phyloP scores from a whole-genome alignment of 1,140 invertebrate genomes.

The Vanessa tameamea region DNA sequence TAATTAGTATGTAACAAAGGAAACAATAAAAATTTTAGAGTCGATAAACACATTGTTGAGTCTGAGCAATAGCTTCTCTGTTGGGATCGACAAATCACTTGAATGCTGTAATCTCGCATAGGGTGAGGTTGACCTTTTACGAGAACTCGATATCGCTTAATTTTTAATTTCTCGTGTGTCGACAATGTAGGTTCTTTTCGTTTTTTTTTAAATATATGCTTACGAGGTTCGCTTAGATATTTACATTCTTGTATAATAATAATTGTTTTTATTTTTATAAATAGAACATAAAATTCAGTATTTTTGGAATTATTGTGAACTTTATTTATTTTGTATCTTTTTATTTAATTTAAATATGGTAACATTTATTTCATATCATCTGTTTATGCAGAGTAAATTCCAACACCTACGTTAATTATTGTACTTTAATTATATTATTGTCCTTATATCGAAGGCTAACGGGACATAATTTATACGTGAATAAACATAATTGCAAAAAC shows the following conservation, averaged over 20 bases:
- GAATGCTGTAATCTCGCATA: not conserved
- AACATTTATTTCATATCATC: no score
- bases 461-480: not conserved
- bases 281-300: no score
- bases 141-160: not conserved
- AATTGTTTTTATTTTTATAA: no score
- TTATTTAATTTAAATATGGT: no score
- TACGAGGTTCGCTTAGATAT: no score
- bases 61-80: not conserved
- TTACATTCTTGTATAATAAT: no score
- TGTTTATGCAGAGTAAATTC: no score
- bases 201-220: no score
- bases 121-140: not conserved
- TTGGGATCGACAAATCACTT: conserved; percentile 1
- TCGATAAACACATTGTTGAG: not conserved
- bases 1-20: not conserved
- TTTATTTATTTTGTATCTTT: no score
- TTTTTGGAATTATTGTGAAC: no score
- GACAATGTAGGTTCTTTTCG: not conserved
- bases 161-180: not conserved
- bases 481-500: not conserved
- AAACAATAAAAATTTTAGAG: not conserved
- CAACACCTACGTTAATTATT: no score
- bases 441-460: not conserved
- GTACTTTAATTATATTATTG: not conserved